Base-by-base conservation (phyloP, 2,113 vertebrate species). In the Takifugu flavidus region DNA sequence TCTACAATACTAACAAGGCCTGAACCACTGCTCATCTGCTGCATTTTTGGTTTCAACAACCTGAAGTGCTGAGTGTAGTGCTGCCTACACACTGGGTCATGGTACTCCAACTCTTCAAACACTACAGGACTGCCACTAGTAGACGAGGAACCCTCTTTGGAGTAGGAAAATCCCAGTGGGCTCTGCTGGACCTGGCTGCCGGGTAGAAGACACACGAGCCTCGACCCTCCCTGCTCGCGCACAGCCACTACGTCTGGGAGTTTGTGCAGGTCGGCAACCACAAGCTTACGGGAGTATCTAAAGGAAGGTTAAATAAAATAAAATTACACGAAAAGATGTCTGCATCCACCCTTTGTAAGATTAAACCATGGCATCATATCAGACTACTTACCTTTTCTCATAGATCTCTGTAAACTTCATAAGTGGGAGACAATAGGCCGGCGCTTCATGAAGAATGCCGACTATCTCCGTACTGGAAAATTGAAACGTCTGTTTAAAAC, bases 71-170 rank as follows among this genome's bases (percentile, higher is more conserved):
- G 85, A 49, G 86, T 62, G 79, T 91, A 94, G 82, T 99, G 97
- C 52, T 89, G 93, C 78, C 90, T 93, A 84, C 96, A 98, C 69
- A 99, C 83, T 4, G 96, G 95, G 53, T 98, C 94, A 0, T 99
- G 96, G 79, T 98, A 98, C 56, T 98, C 96, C 49, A 99, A 67
- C 79, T 98, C 96, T 78, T 99, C 97, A 77, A 98, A 98, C 59
- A 98, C 92, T 59, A 98, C 93, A 0, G 96, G 96, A 52, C 96
- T 99, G 55, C 94, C 92, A 26, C 93, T 96, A 0, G 94, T 65
- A n/a, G 86, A 86, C 0, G 95, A 96, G 7, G 94, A 98, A 51
- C 93, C 89, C 0, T 98, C 94, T 0, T 94, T 94, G 0, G 94
- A 96, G 77, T 94, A 94, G 0, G 94, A 96, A 1, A 96, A 98